Percentiles rank a stretch among this genome's conserved stretches.
These are phyloP conservation scores for Eilema griseolum DNA, from an alignment of 2,888 invertebrate species.

Conservation along the genomic window DNA sequence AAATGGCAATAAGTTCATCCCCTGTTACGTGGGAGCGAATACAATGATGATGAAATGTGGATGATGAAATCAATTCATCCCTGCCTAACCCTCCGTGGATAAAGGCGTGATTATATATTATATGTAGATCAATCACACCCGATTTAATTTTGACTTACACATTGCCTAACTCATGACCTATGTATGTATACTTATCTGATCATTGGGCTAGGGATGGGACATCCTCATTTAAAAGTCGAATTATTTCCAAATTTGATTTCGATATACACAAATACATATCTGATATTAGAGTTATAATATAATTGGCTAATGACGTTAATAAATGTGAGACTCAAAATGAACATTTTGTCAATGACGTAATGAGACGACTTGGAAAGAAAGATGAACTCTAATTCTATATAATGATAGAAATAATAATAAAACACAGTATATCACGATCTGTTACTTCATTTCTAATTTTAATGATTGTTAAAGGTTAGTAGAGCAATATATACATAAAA, in stretches of 20 bases:
- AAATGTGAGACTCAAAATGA: conserved; percentile 7
- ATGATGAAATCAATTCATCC: too few relatives aligned
- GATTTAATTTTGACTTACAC: background rate
- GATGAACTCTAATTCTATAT: conserved; percentile 11
- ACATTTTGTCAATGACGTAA: conserved; percentile 8
- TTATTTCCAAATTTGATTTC: background rate
- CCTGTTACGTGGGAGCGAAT: too few relatives aligned
- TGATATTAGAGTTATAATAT: background rate
- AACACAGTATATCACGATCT: conserved; percentile 37
- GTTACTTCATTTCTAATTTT: conserved; percentile 33
- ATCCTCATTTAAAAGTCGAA: background rate
- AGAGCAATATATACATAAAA: conserved; percentile 28
- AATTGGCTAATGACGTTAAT: background rate
- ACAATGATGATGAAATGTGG: too few relatives aligned
- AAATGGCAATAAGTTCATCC: too few relatives aligned
- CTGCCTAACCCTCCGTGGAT: too few relatives aligned
- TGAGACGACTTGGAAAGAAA: conserved; percentile 5
- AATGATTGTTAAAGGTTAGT: conserved; percentile 36
- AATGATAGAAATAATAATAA: conserved; percentile 15
- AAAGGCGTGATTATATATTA: too few relatives aligned
- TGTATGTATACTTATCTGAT: background rate
- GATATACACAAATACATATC: too few relatives aligned
- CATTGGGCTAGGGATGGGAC: background rate
- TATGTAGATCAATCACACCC: too few relatives aligned
- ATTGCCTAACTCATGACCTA: background rate